Evolutionary conservation across 2,797 vertebrate species (phyloP).

Genomic region (Gobio occitaniae): DNA sequence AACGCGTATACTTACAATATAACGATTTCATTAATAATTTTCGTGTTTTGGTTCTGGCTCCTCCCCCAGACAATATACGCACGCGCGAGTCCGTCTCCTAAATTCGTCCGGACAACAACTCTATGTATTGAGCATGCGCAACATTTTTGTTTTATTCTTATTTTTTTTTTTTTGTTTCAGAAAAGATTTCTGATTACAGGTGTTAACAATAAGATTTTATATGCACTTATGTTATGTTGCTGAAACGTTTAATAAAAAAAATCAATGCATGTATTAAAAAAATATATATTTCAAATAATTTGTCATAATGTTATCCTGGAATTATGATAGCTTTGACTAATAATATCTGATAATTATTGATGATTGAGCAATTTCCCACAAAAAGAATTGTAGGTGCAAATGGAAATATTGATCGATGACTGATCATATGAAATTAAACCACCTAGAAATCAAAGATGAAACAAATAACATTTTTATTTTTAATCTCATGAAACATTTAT

Average conservation of each 20-base stretch:
- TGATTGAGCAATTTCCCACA: background rate
- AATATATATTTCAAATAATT: background rate
- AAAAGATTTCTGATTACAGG: background rate
- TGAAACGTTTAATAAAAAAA: background rate
- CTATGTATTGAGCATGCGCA: constrained; percentile 17
- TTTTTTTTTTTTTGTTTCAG: background rate
- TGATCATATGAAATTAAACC: background rate
- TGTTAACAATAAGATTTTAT: background rate
- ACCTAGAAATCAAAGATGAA: background rate
- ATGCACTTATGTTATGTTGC: background rate
- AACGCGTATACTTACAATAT: constrained; percentile 13
- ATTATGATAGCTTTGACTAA: background rate
- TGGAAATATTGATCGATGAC: background rate
- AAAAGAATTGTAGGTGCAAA: background rate
- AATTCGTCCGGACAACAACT: constrained; percentile 15
- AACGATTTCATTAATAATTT: constrained; percentile 25
- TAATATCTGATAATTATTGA: background rate
- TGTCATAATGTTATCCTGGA: background rate
- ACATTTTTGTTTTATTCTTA: rapidly evolving
- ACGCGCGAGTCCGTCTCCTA: constrained; percentile 34
- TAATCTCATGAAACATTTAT: background rate
- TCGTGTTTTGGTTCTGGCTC: constrained; percentile 23
- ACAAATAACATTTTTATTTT: background rate
- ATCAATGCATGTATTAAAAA: background rate
- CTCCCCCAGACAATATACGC: background rate